Percentiles rank a stretch among this genome's conserved stretches.
Conservation (phyloP, 2,113 vertebrate genomes). For the Pachyramphus minor region DNA sequence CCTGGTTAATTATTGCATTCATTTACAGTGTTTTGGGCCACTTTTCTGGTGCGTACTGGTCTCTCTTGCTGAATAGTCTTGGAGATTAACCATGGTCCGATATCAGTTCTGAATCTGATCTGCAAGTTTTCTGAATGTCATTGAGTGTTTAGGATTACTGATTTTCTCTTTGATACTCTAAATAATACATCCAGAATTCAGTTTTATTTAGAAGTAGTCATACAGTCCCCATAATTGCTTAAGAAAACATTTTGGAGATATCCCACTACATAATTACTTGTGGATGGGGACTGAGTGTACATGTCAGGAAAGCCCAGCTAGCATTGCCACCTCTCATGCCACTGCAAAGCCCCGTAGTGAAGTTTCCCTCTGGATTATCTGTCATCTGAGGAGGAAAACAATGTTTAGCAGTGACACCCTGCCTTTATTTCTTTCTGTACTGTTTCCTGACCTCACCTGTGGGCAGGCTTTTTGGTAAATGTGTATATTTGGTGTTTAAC, state of each 20-base stretch:
- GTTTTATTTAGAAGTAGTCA: not conserved
- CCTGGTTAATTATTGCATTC: not conserved
- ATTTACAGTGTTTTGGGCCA: not conserved
- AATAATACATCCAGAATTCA: not conserved
- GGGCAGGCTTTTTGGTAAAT: not conserved
- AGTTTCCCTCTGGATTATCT: not conserved
- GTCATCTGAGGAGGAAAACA: not conserved
- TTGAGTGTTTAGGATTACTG: not conserved
- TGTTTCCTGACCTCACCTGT: not conserved
- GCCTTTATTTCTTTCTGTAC: not conserved
- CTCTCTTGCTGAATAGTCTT: not conserved
- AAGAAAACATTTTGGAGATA: not conserved
- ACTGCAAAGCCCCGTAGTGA: not conserved
- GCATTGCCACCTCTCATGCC: not conserved
- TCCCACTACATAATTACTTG: not conserved
- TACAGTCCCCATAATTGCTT: not conserved
- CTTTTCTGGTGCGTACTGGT: not conserved
- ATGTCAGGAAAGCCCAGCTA: not conserved
- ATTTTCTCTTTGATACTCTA: not conserved
- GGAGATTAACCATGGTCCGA: accelerated
- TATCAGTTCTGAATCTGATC: not conserved
- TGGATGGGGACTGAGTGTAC: not conserved
- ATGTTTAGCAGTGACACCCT: not conserved
- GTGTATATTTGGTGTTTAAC: not conserved
- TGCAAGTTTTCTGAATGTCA: not conserved